Base-by-base conservation (phyloP, 2,113 vertebrate genomes). In the Megaleporinus macrocephalus region DNA sequence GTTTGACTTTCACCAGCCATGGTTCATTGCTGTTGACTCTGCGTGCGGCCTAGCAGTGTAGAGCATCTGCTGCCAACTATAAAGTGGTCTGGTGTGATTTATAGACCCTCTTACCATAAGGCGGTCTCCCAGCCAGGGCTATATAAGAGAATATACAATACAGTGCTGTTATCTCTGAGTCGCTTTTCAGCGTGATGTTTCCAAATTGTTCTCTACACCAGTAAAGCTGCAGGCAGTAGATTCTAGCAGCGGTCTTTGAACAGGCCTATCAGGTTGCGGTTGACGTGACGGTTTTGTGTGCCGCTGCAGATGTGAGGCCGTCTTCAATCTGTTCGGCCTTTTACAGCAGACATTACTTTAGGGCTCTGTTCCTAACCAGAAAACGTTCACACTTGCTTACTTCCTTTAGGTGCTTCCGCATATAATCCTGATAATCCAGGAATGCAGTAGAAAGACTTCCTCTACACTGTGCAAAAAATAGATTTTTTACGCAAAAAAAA, bases 31-130 rank as follows among this genome's bases (percentile, higher is more conserved):
- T 65, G 57, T 33, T 51, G 59, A 51, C 63, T 59, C 71, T 73
- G 62, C 62, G 59, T 53, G 59, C 33, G 33, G 22, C 68, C 68
- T 47, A 80, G 41, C 53, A 72, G 68, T 7, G 18, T 26, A 80
- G 36, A 61, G 36, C 78, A 80, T 81, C 79, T 66, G 72, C 79
- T 75, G 72, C 71, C 59, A 74, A 30, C 44, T 68, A 71, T 81
- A 75, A 75, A 81, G 63, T 15, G 53, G 61, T 74, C 72, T n/a
- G 33, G 11, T 20, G n/a, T 55, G 62, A 66, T 81, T 75, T 74
- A 74, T 33, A 62, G 24, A 49, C 78, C 33, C 33, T 44, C 30
- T 73, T 53, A 44, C n/a, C 20, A 10, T 53, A 53, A 55, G 22
- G 49, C 27, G 12, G 13, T 65, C 9, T 36, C 59, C 47, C 16